Evolutionary conservation across 1,140 invertebrate genomes (phyloP).

Genomic region (Lucilia cuprina): DNA sequence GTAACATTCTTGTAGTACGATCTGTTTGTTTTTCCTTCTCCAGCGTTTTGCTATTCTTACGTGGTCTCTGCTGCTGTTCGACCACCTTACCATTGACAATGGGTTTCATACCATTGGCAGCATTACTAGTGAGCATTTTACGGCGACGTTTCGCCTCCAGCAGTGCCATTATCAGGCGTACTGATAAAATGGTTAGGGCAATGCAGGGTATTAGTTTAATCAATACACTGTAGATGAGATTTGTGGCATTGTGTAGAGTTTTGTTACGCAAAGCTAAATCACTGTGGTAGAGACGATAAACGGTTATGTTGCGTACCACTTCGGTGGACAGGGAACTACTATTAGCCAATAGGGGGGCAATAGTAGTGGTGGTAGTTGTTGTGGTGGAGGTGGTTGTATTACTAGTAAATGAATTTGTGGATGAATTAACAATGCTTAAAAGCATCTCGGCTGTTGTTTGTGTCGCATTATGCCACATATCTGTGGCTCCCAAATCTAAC

Average conservation of each 20-base stretch:
- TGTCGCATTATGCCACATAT: background rate
- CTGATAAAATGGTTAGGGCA: constrained; percentile 80
- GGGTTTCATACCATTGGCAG: constrained; percentile 64
- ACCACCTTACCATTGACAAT: constrained; percentile 60
- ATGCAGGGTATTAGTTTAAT: constrained; percentile 87
- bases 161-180: constrained; percentile 78
- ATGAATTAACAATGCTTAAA: background rate
- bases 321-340: background rate
- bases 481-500: background rate
- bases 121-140: constrained; percentile 70
- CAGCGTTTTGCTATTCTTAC: constrained; percentile 62
- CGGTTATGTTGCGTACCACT: constrained; percentile 49
- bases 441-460: constrained; percentile 25
- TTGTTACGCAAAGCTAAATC: constrained; percentile 51
- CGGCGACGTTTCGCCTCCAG: constrained; percentile 76
- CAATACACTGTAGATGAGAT: constrained; percentile 86
- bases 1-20: constrained; percentile 90
- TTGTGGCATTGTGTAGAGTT: constrained; percentile 68
- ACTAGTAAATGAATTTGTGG: constrained; percentile 39
- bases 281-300: constrained; percentile 51
- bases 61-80: constrained; percentile 48
- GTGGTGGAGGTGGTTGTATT: constrained; percentile 9
- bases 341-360: constrained; percentile 3
- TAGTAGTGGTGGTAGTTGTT: constrained; percentile 40
- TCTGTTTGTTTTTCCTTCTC: constrained; percentile 80